These are phyloP conservation scores for Ibidorhyncha struthersii DNA, from an alignment of 2,113 vertebrate species.

Conservation along the genomic window DNA sequence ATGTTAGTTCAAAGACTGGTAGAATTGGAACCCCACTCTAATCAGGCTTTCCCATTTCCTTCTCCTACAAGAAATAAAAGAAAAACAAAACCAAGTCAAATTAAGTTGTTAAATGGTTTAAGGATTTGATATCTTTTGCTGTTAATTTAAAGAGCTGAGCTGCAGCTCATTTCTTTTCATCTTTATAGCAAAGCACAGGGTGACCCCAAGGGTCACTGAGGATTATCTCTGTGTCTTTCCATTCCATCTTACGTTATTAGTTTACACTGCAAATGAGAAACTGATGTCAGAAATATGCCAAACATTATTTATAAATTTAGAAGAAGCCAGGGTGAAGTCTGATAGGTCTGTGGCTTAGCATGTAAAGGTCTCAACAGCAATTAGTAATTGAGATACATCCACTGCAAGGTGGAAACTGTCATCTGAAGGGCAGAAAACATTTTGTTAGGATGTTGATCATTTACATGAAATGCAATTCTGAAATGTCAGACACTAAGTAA, in stretches of 20 bases:
- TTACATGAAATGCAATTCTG: background rate
- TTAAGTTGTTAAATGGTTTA: conserved; percentile 68
- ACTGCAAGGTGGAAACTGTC: background rate
- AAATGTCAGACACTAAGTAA: background rate
- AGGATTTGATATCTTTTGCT: conserved; percentile 59
- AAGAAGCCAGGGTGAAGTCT: background rate
- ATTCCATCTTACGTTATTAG: conserved; percentile 37
- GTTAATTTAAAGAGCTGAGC: conserved; percentile 58
- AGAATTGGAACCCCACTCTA: background rate
- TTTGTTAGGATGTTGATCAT: background rate
- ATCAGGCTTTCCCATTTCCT: conserved; percentile 1
- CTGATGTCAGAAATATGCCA: conserved; percentile 36
- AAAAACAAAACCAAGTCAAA: conserved; percentile 57
- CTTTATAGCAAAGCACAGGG: conserved; percentile 37
- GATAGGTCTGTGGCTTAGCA: background rate
- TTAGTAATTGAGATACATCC: background rate
- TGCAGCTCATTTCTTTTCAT: conserved; percentile 64
- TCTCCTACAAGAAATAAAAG: conserved; percentile 41
- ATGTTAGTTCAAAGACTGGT: conserved; percentile 46
- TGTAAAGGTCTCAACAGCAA: conserved; percentile 27
- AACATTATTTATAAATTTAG: conserved; percentile 41
- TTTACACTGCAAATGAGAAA: conserved; percentile 54
- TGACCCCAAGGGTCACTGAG: conserved; percentile 49
- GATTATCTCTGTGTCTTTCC: conserved; percentile 44
- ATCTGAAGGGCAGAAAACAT: background rate